Evolutionary conservation across 2,113 vertebrate species (phyloP), one percentile per base, ranked within the genome.

Genomic region (Alectura lathami): DNA sequence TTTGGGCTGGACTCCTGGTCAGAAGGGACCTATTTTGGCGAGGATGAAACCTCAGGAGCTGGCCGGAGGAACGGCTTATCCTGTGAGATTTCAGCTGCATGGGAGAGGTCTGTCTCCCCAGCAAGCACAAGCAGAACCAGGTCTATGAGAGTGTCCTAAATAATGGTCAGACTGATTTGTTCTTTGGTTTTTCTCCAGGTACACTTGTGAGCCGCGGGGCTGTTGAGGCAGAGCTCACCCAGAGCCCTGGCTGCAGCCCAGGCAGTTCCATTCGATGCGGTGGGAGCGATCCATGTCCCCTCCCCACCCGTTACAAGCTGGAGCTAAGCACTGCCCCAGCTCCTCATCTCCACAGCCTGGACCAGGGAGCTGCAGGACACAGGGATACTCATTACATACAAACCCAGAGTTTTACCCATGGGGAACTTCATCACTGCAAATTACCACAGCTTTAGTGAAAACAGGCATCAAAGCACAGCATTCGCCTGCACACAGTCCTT

Each of bases 191-290:
- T 45, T n/a, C 16, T 11, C 17, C 9, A 4, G 34, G 34, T 9
- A 3, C 0, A 3, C 29, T 57, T 15, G 45, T 1, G 1, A 6
- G 11, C n/a, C 8, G 10, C 1, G 3, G 45, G 13, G 29, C 9
- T 1, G 8, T 32, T 6, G 20, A 29, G 69, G n/a, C 47, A 68
- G 1, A 0, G 13, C 5, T 82, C 21, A 6, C 12, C 6, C 3
- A 2, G 27, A 54, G 60, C 29, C 63, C 9, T 26, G 0, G 0
- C 4, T 21, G 17, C 22, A n/a, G 63, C 48, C 43, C 2, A 43
- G 42, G 42, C 15, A 15, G 42, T 43, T 11, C 42, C 45, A 30
- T n/a, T n/a, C 13, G 54, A n/a, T n/a, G 54, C 20, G 12, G 29
- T 29, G 6, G 6, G 53, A 43, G 42, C 42, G 15, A 15, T 43